Evolutionary conservation across 2,113 vertebrate genomes (phyloP).

Genomic region (Phylloscopus whistleri): DNA sequence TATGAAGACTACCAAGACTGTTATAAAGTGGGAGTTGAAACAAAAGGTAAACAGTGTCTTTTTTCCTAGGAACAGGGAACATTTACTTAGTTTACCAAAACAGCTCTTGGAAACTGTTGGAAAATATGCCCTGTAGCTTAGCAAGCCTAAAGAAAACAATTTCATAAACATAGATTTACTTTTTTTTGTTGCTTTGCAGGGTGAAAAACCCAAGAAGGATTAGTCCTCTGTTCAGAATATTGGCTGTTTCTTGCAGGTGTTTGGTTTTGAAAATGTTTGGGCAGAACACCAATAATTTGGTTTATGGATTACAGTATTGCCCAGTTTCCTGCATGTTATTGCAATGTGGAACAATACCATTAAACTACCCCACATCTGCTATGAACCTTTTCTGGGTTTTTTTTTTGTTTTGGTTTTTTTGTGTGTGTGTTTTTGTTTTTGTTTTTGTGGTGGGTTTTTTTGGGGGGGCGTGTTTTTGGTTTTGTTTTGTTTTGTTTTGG

Average conservation of each 20-base stretch:
- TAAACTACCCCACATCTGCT: neutral
- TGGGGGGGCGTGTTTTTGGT: neutral
- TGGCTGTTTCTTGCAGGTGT: slow-evolving; percentile 27
- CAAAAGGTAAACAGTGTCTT: neutral
- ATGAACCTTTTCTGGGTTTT: neutral
- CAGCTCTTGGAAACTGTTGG: neutral
- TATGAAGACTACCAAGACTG: neutral
- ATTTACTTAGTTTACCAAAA: neutral
- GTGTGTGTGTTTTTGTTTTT: neutral
- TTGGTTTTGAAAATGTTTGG: slow-evolving; percentile 33
- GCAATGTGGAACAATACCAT: slow-evolving; percentile 9
- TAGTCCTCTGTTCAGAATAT: neutral
- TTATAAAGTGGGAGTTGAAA: neutral
- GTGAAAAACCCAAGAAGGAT: neutral
- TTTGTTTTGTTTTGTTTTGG: neutral
- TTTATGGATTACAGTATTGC: slow-evolving; percentile 33
- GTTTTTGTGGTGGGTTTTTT: too few relatives aligned
- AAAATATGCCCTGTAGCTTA: neutral
- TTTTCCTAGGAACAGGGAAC: neutral
- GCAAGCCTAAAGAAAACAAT: neutral
- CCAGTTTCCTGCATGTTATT: slow-evolving; percentile 37
- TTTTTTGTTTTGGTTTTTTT: neutral
- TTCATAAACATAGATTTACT: neutral
- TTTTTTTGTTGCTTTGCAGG: neutral
- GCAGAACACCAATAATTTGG: slow-evolving; percentile 44